Evolutionary conservation across 2,113 vertebrate genomes (phyloP).

Genomic region (Sceloporus undulatus): DNA sequence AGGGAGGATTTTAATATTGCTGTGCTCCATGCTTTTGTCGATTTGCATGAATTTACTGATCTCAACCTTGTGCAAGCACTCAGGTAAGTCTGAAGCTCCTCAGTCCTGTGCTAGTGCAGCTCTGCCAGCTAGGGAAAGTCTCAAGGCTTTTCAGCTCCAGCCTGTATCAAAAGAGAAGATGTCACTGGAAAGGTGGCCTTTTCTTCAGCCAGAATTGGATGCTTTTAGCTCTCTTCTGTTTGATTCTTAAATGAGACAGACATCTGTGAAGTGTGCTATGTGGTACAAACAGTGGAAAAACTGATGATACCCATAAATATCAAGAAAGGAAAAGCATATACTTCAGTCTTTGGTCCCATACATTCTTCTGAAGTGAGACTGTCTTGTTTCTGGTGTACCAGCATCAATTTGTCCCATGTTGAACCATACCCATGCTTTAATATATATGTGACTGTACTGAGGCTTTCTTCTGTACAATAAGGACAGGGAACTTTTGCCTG

Average conservation of each 20-base stretch:
- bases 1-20: conserved; percentile 93
- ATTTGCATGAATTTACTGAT: conserved; percentile 94
- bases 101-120: background rate
- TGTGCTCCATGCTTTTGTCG: conserved; percentile 92
- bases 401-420: background rate
- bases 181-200: background rate
- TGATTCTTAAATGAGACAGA: background rate
- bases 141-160: background rate
- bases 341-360: background rate
- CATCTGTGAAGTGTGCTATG: background rate
- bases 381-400: background rate
- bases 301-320: background rate
- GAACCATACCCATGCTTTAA: background rate
- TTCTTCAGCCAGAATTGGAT: background rate
- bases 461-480: background rate
- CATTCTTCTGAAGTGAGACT: background rate
- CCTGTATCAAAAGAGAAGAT: no score
- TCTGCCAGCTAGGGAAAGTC: background rate
- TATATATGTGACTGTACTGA: background rate
- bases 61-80: conserved; percentile 94
- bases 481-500: background rate
- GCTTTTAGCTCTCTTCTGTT: background rate
- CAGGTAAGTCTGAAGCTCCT: conserved; percentile 75
- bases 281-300: no score
- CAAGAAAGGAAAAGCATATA: background rate